Conservation (phyloP, 35 echinoderm and acorn worm species). For the Ophioderma brevispina region DNA sequence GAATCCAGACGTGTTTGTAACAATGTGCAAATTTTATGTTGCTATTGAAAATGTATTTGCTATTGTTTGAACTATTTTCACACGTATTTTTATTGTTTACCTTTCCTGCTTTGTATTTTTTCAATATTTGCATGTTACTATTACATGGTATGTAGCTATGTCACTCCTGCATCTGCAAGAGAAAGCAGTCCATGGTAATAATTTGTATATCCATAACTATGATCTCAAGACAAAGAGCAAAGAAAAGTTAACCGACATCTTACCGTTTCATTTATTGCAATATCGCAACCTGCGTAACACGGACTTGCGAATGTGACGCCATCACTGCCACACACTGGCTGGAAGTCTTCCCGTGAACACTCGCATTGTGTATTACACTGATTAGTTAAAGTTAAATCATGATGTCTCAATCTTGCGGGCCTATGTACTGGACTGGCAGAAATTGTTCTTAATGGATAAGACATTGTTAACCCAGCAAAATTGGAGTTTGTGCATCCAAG, state of each 20-base stretch:
- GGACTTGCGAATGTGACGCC: background rate
- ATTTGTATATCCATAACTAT: background rate
- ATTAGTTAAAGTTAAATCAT: background rate
- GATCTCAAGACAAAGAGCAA: background rate
- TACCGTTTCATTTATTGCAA: background rate
- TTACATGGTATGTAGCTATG: no score
- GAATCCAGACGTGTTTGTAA: no score
- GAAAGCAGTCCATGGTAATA: background rate
- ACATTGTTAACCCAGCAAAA: background rate
- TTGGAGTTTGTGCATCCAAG: background rate
- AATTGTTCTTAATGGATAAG: background rate
- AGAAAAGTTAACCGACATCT: background rate
- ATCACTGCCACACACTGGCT: background rate
- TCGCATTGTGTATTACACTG: background rate
- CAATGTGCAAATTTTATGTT: no score
- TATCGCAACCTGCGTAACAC: background rate
- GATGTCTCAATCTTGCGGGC: background rate
- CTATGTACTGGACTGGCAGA: background rate
- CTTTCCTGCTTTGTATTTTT: no score
- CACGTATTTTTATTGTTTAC: no score
- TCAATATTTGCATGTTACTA: no score
- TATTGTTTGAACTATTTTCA: no score
- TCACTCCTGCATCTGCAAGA: no score
- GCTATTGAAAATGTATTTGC: no score
- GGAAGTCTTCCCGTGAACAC: background rate